Conservation (phyloP, 2,113 vertebrate species). For the Tetraodon nigroviridis region DNA sequence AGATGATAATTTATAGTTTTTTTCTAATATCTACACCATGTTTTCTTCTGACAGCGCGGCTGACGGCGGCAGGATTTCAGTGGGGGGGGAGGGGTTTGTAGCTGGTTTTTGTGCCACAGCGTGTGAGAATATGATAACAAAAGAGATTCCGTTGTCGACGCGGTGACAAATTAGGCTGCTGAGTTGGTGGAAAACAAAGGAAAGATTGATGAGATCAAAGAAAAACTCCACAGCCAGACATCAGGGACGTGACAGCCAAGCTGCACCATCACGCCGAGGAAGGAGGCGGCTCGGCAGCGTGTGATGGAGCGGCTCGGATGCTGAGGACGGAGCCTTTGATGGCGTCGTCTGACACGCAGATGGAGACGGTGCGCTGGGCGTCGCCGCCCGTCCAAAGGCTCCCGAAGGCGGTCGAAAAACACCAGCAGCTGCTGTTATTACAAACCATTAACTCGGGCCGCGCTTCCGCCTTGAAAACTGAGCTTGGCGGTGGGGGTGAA, state of each 20-base stretch:
- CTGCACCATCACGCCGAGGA: neutral
- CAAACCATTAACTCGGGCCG: neutral
- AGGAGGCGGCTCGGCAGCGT: too few relatives aligned
- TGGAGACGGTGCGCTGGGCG: too few relatives aligned
- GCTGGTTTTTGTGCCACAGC: too few relatives aligned
- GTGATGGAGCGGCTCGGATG: too few relatives aligned
- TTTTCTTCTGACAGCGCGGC: too few relatives aligned
- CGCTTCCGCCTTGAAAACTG: too few relatives aligned
- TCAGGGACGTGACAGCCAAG: neutral
- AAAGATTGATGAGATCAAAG: neutral
- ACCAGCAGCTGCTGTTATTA: neutral
- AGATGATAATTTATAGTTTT: too few relatives aligned
- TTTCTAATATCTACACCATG: too few relatives aligned
- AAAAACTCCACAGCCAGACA: neutral
- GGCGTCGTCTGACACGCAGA: neutral
- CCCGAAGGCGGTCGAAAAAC: neutral
- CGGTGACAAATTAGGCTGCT: neutral
- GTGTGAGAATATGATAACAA: constrained; percentile 45
- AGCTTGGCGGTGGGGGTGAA: too few relatives aligned
- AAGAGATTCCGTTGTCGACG: constrained; percentile 21
- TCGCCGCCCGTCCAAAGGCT: too few relatives aligned
- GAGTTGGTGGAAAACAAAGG: neutral
- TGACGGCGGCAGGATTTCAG: too few relatives aligned
- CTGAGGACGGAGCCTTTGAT: neutral
- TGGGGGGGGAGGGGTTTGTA: too few relatives aligned